Conservation (phyloP, 2,797 vertebrate species). For the Chaenodraco wilsoni region DNA sequence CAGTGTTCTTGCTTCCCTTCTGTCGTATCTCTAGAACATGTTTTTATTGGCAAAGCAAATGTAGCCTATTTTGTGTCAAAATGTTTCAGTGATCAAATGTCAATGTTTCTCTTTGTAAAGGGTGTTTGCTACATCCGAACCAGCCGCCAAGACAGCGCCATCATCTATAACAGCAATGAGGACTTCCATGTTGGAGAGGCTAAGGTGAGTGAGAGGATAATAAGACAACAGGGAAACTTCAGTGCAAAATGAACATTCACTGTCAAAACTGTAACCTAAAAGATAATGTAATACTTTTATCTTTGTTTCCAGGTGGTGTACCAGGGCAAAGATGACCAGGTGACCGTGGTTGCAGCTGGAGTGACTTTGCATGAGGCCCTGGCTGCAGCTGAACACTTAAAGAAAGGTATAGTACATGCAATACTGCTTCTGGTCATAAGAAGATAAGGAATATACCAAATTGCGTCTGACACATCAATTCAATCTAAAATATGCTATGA, state of each 20-base stretch:
- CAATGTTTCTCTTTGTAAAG: conserved; percentile 67
- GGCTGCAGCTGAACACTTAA: conserved; percentile 92
- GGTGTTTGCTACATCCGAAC: conserved; percentile 96
- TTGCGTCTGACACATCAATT: neutral
- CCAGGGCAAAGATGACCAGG: conserved; percentile 94
- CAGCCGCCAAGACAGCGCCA: conserved; percentile 90
- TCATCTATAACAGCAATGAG: conserved; percentile 94
- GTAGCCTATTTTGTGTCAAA: neutral
- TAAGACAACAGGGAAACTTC: neutral
- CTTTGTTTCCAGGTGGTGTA: conserved; percentile 85
- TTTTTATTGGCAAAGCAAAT: neutral
- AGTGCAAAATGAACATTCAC: neutral
- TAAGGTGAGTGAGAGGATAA: conserved; percentile 82
- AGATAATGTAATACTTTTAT: neutral
- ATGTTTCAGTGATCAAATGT: neutral
- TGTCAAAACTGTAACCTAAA: neutral
- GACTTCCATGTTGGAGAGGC: conserved; percentile 95
- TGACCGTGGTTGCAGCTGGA: conserved; percentile 93
- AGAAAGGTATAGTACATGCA: conserved; percentile 86
- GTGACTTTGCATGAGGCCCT: conserved; percentile 93
- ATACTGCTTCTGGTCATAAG: neutral
- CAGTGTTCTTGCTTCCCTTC: neutral
- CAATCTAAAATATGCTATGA: neutral
- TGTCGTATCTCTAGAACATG: neutral
- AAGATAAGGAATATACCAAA: neutral